Evolutionary conservation across 2,797 vertebrate genomes (phyloP).

Genomic region (Coendou prehensilis): DNA sequence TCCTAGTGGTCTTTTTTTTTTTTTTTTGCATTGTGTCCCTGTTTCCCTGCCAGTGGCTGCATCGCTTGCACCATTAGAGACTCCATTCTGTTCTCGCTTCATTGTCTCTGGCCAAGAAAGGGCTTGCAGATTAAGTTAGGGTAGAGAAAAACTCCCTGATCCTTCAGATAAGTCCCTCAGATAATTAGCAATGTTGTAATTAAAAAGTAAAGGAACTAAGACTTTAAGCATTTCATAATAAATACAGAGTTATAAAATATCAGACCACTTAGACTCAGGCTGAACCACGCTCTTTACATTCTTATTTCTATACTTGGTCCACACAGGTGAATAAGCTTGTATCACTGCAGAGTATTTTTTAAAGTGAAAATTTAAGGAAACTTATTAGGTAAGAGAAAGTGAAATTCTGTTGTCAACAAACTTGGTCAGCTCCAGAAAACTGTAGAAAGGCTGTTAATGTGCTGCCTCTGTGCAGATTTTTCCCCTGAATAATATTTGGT

Average conservation of each 20-base stretch:
- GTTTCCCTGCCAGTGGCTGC: neutral
- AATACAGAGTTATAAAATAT: neutral
- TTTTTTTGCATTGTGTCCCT: neutral
- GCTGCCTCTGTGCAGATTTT: slow-evolving; percentile 12
- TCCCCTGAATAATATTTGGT: neutral
- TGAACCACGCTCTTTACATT: neutral
- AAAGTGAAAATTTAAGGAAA: neutral
- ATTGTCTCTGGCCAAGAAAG: neutral
- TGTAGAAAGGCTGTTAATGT: neutral
- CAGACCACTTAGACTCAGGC: neutral
- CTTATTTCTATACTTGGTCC: neutral
- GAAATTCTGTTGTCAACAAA: neutral
- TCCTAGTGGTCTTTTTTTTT: slow-evolving; percentile 13
- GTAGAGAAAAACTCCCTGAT: neutral
- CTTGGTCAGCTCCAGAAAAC: slow-evolving; percentile 27
- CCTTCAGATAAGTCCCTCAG: neutral
- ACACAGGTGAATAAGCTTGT: neutral
- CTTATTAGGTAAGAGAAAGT: slow-evolving; percentile 27
- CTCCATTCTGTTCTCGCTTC: neutral
- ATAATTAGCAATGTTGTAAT: slow-evolving; percentile 31
- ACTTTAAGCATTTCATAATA: neutral
- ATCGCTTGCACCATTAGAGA: neutral
- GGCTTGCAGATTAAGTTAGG: slow-evolving; percentile 28
- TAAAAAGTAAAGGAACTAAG: slow-evolving; percentile 47
- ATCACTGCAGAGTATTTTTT: neutral